Conservation (phyloP, 2,888 invertebrate species). For the Acleris cristana region DNA sequence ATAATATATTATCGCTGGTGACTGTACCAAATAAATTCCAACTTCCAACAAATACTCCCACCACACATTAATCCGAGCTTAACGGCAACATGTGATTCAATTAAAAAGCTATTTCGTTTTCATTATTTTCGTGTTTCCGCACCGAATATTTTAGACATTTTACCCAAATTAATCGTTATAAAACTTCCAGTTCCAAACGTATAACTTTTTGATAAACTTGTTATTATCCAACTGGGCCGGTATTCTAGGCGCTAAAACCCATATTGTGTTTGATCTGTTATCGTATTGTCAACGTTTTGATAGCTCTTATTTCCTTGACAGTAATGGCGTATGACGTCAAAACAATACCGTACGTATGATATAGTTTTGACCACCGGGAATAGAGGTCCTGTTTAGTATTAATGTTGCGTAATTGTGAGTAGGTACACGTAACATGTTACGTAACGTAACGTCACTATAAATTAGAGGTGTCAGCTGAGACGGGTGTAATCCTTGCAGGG, state of each 20-base stretch:
- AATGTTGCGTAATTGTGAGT: slow-evolving; percentile 2
- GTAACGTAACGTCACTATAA: slow-evolving; percentile 14
- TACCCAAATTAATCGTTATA: slow-evolving; percentile 9
- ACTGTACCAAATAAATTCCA: slow-evolving; percentile 1
- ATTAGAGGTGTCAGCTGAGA: slow-evolving; percentile 19
- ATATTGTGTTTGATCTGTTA: too few relatives aligned
- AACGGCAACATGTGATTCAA: slow-evolving; percentile 18
- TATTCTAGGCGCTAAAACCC: too few relatives aligned
- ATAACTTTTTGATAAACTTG: slow-evolving; percentile 17
- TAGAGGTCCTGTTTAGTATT: slow-evolving; percentile 1
- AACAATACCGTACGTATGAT: too few relatives aligned
- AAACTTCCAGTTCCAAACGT: slow-evolving; percentile 1
- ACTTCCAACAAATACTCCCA: not conserved
- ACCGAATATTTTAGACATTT: slow-evolving; percentile 1
- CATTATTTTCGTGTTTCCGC: slow-evolving; percentile 7
- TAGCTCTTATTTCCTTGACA: too few relatives aligned
- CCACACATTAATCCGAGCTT: slow-evolving; percentile 9
- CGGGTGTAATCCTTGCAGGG: slow-evolving; percentile 75
- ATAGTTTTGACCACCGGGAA: too few relatives aligned
- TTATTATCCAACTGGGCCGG: slow-evolving; percentile 14
- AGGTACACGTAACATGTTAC: slow-evolving; percentile 3
- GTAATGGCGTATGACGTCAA: too few relatives aligned
- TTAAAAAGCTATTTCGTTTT: slow-evolving; percentile 15
- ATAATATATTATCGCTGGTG: too few relatives aligned
- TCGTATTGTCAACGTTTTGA: too few relatives aligned